Conservation (phyloP, 2,888 invertebrate species). For the Drosophila rubida region DNA sequence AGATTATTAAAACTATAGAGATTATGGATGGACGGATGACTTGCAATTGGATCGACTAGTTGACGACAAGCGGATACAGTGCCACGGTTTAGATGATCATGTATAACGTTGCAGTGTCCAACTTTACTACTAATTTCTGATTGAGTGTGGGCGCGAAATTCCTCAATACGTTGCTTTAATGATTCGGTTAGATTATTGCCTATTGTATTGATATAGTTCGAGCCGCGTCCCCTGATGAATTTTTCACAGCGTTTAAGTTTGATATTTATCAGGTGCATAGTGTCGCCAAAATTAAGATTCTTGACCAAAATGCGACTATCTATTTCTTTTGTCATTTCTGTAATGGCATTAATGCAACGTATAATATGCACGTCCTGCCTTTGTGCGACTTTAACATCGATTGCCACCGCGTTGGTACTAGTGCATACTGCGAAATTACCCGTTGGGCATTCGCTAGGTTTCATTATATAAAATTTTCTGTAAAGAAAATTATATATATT, state of each 20-base stretch:
- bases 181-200: slow-evolving; percentile 20
- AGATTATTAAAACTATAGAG: not conserved
- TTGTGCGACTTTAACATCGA: too few relatives aligned
- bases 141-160: not conserved
- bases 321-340: not conserved
- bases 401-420: too few relatives aligned
- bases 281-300: not conserved
- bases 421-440: too few relatives aligned
- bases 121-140: not conserved
- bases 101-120: not conserved
- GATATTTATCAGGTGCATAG: not conserved
- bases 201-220: not conserved
- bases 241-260: not conserved
- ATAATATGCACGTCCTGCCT: too few relatives aligned
- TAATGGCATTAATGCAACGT: not conserved
- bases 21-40: not conserved
- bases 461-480: too few relatives aligned
- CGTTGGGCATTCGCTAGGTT: too few relatives aligned
- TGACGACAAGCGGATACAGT: slow-evolving; percentile 14
- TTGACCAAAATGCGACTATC: not conserved
- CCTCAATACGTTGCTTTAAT: not conserved
- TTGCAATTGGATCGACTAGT: slow-evolving; percentile 41
- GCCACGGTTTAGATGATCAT: slow-evolving; percentile 7
- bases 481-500: too few relatives aligned
- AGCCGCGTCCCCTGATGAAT: slow-evolving; percentile 10